These are phyloP conservation scores for Dusona sp. DNA, from an alignment of 2,888 invertebrate genomes.

Conservation along the genomic window DNA sequence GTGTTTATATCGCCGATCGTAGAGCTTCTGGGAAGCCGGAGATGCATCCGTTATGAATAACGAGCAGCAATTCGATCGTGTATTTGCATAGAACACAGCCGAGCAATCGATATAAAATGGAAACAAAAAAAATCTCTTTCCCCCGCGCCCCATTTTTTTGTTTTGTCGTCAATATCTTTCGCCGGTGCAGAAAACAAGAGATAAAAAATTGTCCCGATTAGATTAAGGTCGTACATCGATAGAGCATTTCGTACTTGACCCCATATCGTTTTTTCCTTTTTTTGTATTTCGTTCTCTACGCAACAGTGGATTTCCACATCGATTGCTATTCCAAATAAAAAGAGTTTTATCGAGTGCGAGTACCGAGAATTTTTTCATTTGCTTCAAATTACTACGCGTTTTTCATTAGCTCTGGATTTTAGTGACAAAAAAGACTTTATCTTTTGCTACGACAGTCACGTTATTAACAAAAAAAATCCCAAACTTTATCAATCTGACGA, in stretches of 20 bases:
- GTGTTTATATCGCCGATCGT: background rate
- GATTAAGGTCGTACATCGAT: slow-evolving; percentile 27
- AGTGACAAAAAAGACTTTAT: background rate
- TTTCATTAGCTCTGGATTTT: background rate
- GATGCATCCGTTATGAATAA: slow-evolving; percentile 31
- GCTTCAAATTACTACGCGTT: background rate
- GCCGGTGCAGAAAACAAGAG: background rate
- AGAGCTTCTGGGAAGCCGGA: background rate
- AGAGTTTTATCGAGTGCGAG: background rate
- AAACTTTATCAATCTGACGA: background rate
- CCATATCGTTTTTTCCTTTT: background rate
- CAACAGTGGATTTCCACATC: background rate
- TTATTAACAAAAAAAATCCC: background rate
- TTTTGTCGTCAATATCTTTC: slow-evolving; percentile 17
- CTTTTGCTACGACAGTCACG: background rate
- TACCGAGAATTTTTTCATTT: background rate
- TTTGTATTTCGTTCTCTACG: background rate
- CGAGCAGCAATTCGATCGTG: background rate
- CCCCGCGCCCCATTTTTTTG: background rate
- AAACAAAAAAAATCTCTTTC: background rate
- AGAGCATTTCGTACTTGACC: slow-evolving; percentile 14
- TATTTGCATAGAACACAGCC: background rate
- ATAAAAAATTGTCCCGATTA: slow-evolving; percentile 44
- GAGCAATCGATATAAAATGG: background rate
- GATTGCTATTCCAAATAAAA: background rate